Conservation (phyloP, 2,797 vertebrate species). For the Gallinago stenura region DNA sequence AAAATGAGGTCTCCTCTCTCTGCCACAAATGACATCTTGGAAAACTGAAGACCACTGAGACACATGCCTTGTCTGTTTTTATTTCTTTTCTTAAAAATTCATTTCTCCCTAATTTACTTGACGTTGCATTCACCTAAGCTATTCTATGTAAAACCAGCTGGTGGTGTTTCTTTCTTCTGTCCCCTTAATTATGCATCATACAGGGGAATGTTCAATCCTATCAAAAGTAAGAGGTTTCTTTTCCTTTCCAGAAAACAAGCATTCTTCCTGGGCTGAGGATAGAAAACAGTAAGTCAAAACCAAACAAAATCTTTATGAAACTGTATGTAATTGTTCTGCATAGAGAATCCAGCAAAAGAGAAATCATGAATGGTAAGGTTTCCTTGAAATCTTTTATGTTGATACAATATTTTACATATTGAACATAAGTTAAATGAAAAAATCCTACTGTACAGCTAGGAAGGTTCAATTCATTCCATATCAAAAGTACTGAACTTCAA, state of each 20-base stretch:
- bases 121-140: not conserved
- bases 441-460: not conserved
- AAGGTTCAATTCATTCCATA: not conserved
- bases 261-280: not conserved
- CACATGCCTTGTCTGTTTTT: not conserved
- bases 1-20: not conserved
- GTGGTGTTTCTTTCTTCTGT: not conserved
- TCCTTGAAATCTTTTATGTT: not conserved
- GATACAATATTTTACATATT: not conserved
- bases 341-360: not conserved
- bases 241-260: not conserved
- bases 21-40: not conserved
- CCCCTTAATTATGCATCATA: not conserved
- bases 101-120: not conserved
- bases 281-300: not conserved
- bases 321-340: not conserved
- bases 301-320: not conserved
- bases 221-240: not conserved
- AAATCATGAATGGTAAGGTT: not conserved
- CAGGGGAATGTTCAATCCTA: not conserved
- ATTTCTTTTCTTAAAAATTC: not conserved
- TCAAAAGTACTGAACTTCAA: not conserved
- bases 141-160: not conserved
- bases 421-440: not conserved
- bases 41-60: not conserved